These are phyloP conservation scores for Drosophila triauraria DNA, from an alignment of 1,140 invertebrate genomes.

Conservation along the genomic window DNA sequence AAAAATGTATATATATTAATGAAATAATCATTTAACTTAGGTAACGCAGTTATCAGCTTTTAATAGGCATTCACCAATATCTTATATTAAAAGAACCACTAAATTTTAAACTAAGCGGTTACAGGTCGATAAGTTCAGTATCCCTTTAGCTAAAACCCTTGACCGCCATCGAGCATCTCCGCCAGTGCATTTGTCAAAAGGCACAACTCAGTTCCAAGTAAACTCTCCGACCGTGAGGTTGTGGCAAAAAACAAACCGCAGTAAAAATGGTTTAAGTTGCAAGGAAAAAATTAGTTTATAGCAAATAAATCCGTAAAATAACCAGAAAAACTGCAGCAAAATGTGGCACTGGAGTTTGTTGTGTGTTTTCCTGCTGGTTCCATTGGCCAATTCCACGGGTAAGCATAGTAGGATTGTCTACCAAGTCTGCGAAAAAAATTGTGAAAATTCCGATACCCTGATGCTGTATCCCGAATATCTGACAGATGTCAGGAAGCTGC, in stretches of 20 bases:
- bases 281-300: not conserved
- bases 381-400: constrained; percentile 72
- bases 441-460: constrained; percentile 71
- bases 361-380: constrained; percentile 59
- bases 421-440: constrained; percentile 8
- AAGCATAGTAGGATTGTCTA: constrained; percentile 34
- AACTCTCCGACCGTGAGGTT: constrained; percentile 42
- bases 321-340: constrained; percentile 26
- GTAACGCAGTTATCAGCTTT: not conserved
- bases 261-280: constrained; percentile 42
- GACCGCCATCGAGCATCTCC: constrained; percentile 15
- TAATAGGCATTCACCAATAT: not conserved
- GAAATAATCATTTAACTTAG: not conserved
- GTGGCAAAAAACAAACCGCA: constrained; percentile 2
- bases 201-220: constrained; percentile 46
- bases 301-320: constrained; percentile 1
- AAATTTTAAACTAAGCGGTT: constrained; percentile 2
- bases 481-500: constrained; percentile 54
- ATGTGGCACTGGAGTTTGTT: constrained; percentile 67
- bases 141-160: not conserved
- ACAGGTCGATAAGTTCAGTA: not conserved
- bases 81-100: too few relatives aligned
- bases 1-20: not conserved
- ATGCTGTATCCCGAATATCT: constrained; percentile 62
- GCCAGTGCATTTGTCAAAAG: constrained; percentile 12